phyloP scores from a whole-genome alignment of 2,888 invertebrate genomes.

The Andrena hattorfiana region DNA sequence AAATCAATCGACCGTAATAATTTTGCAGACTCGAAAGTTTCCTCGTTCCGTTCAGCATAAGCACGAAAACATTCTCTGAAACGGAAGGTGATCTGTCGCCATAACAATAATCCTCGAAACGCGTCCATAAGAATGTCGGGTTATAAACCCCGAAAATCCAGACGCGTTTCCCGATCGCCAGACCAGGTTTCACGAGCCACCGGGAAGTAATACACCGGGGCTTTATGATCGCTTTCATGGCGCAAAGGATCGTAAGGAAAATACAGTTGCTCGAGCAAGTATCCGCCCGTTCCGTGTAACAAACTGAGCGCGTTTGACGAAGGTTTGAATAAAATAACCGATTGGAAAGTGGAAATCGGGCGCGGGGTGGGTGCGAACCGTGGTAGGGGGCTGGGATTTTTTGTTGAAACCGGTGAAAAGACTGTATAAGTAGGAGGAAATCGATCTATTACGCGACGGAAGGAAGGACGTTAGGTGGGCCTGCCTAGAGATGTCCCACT shows the following conservation, averaged over 20 bases:
- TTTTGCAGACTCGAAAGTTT: neutral
- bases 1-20: slow-evolving; percentile 20
- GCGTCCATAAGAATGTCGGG: slow-evolving; percentile 26
- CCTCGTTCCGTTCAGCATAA: neutral
- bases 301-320: slow-evolving; percentile 32
- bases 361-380: too few relatives aligned
- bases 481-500: too few relatives aligned
- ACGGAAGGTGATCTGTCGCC: slow-evolving; percentile 29
- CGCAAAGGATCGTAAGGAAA: slow-evolving; percentile 61
- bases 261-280: slow-evolving; percentile 38
- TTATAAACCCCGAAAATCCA: slow-evolving; percentile 43
- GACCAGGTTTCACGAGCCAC: slow-evolving; percentile 38
- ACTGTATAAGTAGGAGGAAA: too few relatives aligned
- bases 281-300: neutral
- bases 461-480: too few relatives aligned
- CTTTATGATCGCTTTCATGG: slow-evolving; percentile 61
- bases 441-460: too few relatives aligned
- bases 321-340: slow-evolving; percentile 26
- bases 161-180: slow-evolving; percentile 31
- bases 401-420: too few relatives aligned
- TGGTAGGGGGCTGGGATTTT: too few relatives aligned
- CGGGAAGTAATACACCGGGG: slow-evolving; percentile 50
- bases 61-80: slow-evolving; percentile 4
- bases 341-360: neutral
- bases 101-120: slow-evolving; percentile 39